Conservation (phyloP, 2,113 vertebrate species). For the Pao palembangensis region DNA sequence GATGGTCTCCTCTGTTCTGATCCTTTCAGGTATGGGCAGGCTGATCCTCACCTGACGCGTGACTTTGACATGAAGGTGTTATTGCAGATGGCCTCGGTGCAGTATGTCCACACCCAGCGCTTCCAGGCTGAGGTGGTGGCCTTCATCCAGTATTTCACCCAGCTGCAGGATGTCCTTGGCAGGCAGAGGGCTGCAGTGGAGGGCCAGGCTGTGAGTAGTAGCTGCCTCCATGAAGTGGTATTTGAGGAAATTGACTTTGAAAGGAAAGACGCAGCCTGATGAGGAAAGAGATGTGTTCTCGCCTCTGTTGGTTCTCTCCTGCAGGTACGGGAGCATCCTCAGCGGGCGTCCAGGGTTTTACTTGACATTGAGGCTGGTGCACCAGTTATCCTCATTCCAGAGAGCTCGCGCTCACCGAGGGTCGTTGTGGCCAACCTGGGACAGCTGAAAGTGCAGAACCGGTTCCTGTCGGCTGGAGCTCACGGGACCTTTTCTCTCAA, state of each 20-base stretch:
- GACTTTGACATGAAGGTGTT: constrained; percentile 85
- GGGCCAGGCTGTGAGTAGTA: constrained; percentile 85
- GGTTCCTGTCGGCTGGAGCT: constrained; percentile 83
- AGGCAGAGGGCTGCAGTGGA: constrained; percentile 91
- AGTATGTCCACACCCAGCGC: constrained; percentile 95
- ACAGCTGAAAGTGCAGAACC: constrained; percentile 90
- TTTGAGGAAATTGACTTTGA: too few relatives aligned
- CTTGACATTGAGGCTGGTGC: constrained; percentile 94
- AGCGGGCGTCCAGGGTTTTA: constrained; percentile 84
- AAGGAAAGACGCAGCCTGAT: background rate
- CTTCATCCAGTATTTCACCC: constrained; percentile 95
- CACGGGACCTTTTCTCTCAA: constrained; percentile 86
- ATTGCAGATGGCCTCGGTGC: constrained; percentile 92
- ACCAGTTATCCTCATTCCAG: constrained; percentile 92
- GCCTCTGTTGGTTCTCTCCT: background rate
- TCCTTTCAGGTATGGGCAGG: constrained; percentile 77
- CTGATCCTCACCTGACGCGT: constrained; percentile 78
- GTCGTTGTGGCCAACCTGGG: constrained; percentile 94
- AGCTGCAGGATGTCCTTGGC: constrained; percentile 93
- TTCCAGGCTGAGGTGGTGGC: constrained; percentile 94
- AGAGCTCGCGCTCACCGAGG: constrained; percentile 86
- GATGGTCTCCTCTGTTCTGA: background rate
- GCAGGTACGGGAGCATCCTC: constrained; percentile 89
- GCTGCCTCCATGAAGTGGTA: too few relatives aligned
- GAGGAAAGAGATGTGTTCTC: background rate